Evolutionary conservation across 2,888 invertebrate species (phyloP), one percentile per base, ranked within the genome.

Genomic region (Scaptomyza reducta): DNA sequence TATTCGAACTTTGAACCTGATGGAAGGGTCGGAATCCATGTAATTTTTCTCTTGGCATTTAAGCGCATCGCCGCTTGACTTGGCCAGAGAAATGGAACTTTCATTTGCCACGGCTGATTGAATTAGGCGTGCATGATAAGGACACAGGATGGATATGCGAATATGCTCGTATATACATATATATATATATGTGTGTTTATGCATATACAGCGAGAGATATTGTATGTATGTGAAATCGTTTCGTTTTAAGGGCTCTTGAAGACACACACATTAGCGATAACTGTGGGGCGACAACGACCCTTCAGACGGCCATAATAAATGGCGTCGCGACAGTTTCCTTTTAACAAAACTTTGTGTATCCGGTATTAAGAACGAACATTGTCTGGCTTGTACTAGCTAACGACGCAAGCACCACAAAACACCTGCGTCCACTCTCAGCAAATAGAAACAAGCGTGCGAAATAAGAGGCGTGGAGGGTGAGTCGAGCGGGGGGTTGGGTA

Each of bases 241-340:
- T 63, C 68, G 62, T 29, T 77, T 74, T 77, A 74, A 77, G 77
- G 62, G 59, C 46, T 33, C 53, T 29, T 50, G 18, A 35, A 9
- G 14, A 59, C 40, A 31, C 72, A 71, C 58, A 73, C 84, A 81
- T 81, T 81, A 81, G 81, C 80, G 74, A 71, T 81, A 81, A 77
- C 84, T 74, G 78, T 84, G 67, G 74, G 67, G 87, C 85, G 84
- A 87, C 87, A 84, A 81, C 77, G 82, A 82, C 87, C 83, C 87
- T 87, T 85, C 86, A 85, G 87, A 87, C 68, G 69, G 58, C 84
- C 77, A 83, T 90, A 89, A 90, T 90, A 89, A 90, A 90, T 90
- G 90, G 85, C 88, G 90, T 88, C 90, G 90, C 90, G 90, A 90
- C 90, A 90, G 83, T 89, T 90, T 89, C 86, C 83, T 82, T 89